These are phyloP conservation scores for Pionites leucogaster DNA, from an alignment of 2,113 vertebrate genomes.

Conservation along the genomic window DNA sequence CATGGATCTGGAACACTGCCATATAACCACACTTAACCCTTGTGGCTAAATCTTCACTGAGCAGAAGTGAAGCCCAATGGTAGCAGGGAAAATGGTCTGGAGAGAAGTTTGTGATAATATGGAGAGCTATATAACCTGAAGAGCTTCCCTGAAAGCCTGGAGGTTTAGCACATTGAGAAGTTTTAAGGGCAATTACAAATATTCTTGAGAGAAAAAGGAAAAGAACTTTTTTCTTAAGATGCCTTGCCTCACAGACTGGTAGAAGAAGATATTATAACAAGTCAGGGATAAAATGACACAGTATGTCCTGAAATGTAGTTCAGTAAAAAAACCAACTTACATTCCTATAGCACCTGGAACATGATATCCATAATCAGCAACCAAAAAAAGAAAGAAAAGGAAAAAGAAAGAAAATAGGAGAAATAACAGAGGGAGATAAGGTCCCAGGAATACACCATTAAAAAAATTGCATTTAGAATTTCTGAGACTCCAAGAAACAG, in stretches of 20 bases:
- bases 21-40: neutral
- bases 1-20: neutral
- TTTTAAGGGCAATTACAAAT: slow-evolving; percentile 49
- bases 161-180: slow-evolving; percentile 8
- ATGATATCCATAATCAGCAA: neutral
- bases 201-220: slow-evolving; percentile 53
- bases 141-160: slow-evolving; percentile 10
- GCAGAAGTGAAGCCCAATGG: neutral
- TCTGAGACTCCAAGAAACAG: neutral
- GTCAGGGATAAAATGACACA: neutral
- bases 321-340: neutral
- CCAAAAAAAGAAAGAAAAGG: neutral
- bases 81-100: neutral
- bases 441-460: neutral
- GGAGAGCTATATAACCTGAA: neutral
- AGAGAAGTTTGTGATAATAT: neutral
- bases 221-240: neutral
- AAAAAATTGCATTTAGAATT: slow-evolving; percentile 48
- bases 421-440: neutral
- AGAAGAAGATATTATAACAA: slow-evolving; percentile 43
- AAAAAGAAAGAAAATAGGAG: neutral
- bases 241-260: neutral
- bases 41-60: neutral
- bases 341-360: neutral
- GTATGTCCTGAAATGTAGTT: slow-evolving; percentile 7